phyloP scores from a whole-genome alignment of 1,140 invertebrate genomes.

The Orchestia grillus region DNA sequence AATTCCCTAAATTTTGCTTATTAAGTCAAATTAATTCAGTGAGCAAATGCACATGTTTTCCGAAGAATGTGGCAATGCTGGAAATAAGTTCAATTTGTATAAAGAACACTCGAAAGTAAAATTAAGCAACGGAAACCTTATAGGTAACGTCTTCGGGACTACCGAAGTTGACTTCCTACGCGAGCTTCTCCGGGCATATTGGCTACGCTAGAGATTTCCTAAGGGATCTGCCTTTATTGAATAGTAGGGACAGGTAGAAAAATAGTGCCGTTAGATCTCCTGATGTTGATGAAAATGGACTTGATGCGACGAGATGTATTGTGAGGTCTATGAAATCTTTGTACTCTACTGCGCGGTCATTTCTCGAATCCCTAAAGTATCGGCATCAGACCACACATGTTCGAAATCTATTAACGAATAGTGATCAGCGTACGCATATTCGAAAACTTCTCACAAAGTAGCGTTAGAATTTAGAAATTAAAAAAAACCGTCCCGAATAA shows the following conservation, averaged over 20 bases:
- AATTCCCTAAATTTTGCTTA: no score
- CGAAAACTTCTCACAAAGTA: no score
- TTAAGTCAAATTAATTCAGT: not conserved
- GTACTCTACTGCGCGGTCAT: not conserved
- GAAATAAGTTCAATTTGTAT: not conserved
- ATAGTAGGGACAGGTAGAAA: slow-evolving; percentile 37
- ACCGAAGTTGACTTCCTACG: not conserved
- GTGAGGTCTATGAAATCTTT: not conserved
- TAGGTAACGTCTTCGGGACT: not conserved
- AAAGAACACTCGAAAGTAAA: not conserved
- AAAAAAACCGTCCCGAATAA: no score
- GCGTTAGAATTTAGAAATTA: no score
- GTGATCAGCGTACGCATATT: no score
- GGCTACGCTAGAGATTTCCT: slow-evolving; percentile 30
- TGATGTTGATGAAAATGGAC: slow-evolving; percentile 19
- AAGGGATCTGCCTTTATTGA: slow-evolving; percentile 20
- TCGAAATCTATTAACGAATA: no score
- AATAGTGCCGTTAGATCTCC: slow-evolving; percentile 1
- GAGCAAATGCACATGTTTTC: not conserved
- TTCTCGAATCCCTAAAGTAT: not conserved
- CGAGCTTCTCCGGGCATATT: not conserved
- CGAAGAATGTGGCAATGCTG: not conserved
- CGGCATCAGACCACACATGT: no score
- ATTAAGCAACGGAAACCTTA: not conserved
- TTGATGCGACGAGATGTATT: not conserved